Evolutionary conservation across 2,888 invertebrate genomes (phyloP).

Genomic region (Watsonalla cultraria): DNA sequence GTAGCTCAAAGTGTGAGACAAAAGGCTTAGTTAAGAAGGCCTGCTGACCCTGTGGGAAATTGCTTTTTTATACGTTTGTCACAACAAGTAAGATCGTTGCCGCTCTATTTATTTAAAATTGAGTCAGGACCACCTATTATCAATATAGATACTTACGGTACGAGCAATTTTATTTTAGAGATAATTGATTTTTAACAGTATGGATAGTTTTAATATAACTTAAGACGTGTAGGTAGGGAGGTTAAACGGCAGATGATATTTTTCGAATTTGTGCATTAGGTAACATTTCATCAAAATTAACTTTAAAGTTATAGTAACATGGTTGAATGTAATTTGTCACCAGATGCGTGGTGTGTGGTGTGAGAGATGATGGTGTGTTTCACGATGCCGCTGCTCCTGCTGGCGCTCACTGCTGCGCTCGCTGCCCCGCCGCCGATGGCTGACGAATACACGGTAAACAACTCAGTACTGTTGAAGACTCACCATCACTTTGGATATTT

Average conservation of each 20-base stretch:
- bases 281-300: not conserved
- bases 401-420: conserved; percentile 44
- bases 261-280: too few relatives aligned
- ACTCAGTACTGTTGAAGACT: too few relatives aligned
- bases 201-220: too few relatives aligned
- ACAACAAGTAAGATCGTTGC: not conserved
- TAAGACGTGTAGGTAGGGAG: too few relatives aligned
- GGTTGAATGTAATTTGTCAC: not conserved
- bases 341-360: conserved; percentile 36
- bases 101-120: not conserved
- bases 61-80: not conserved
- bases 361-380: conserved; percentile 42
- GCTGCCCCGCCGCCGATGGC: conserved; percentile 46
- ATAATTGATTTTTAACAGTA: too few relatives aligned
- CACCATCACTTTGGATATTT: too few relatives aligned
- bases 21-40: conserved; percentile 6
- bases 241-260: too few relatives aligned
- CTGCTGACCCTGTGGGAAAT: conserved; percentile 5
- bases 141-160: too few relatives aligned
- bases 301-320: not conserved
- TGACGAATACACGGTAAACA: conserved; percentile 43
- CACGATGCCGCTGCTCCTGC: conserved; percentile 42
- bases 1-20: conserved; percentile 16
- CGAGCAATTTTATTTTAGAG: too few relatives aligned
- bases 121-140: not conserved